Conservation (phyloP, 2,113 vertebrate genomes). For the Syngnathus typhle region DNA sequence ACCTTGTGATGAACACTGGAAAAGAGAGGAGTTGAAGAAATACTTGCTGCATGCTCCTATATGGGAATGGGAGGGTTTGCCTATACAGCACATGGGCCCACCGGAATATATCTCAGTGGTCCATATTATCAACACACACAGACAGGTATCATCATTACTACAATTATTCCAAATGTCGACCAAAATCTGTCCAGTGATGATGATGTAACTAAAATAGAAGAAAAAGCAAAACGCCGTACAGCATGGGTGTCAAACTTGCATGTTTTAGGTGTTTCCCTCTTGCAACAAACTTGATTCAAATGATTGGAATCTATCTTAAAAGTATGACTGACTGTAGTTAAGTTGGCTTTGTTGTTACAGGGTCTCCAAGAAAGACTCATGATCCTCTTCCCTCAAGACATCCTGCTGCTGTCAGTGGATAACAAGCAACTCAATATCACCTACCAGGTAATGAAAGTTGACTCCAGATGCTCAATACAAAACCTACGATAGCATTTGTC, state of each 20-base stretch:
- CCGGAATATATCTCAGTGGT: conserved; percentile 64
- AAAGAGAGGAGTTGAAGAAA: conserved; percentile 66
- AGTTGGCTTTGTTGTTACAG: conserved; percentile 44
- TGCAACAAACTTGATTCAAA: too few relatives aligned
- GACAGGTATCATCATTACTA: conserved; percentile 26
- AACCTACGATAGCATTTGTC: neutral
- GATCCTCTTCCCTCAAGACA: conserved; percentile 74
- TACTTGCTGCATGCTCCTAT: conserved; percentile 69
- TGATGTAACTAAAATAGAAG: too few relatives aligned
- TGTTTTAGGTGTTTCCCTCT: too few relatives aligned
- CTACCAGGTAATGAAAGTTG: conserved; percentile 67
- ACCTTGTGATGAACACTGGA: conserved; percentile 70
- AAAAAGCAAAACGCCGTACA: too few relatives aligned
- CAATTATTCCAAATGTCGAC: too few relatives aligned
- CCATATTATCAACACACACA: conserved; percentile 59
- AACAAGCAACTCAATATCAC: conserved; percentile 56
- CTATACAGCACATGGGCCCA: conserved; percentile 76
- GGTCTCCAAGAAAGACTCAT: conserved; percentile 67
- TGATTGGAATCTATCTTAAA: neutral
- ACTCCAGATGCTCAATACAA: neutral
- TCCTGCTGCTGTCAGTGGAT: conserved; percentile 76
- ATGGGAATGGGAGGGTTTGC: conserved; percentile 74
- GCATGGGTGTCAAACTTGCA: too few relatives aligned
- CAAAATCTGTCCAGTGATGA: too few relatives aligned
- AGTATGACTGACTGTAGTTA: neutral